Percentiles rank a stretch among this genome's conserved stretches.
phyloP scores from a whole-genome alignment of 2,797 vertebrate genomes.

The Crocodylus rhombifer region DNA sequence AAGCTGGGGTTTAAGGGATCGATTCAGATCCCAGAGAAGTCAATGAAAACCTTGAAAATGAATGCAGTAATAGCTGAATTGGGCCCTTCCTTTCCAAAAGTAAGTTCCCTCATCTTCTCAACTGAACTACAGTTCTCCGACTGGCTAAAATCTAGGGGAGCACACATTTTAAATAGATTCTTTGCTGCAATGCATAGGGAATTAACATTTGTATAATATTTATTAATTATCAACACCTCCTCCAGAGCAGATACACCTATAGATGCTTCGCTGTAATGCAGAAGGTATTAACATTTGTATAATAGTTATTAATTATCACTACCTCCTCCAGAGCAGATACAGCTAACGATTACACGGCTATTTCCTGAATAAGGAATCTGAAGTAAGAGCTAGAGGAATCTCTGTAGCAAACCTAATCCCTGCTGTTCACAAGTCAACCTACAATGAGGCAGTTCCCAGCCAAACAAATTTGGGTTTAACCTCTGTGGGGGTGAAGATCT shows the following conservation, averaged over 20 bases:
- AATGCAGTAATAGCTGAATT: background rate
- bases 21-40: background rate
- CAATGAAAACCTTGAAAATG: background rate
- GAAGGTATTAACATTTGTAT: background rate
- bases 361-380: slow-evolving; percentile 23
- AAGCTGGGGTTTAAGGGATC: background rate
- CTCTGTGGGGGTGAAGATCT: background rate
- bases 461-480: background rate
- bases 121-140: background rate
- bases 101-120: background rate
- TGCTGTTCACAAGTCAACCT: slow-evolving; percentile 12
- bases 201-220: background rate
- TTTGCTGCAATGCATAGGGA: background rate
- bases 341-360: slow-evolving; percentile 37
- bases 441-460: background rate
- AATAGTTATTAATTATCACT: slow-evolving; percentile 51
- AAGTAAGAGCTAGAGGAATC: slow-evolving; percentile 17
- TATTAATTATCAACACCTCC: background rate
- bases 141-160: background rate
- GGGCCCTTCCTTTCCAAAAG: background rate
- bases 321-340: slow-evolving; percentile 43
- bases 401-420: slow-evolving; percentile 1
- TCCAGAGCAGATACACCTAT: background rate
- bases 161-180: background rate
- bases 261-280: no score